Evolutionary conservation across 2,888 invertebrate genomes (phyloP), one percentile per base, ranked within the genome.

Genomic region (Xiphydria camelus): DNA sequence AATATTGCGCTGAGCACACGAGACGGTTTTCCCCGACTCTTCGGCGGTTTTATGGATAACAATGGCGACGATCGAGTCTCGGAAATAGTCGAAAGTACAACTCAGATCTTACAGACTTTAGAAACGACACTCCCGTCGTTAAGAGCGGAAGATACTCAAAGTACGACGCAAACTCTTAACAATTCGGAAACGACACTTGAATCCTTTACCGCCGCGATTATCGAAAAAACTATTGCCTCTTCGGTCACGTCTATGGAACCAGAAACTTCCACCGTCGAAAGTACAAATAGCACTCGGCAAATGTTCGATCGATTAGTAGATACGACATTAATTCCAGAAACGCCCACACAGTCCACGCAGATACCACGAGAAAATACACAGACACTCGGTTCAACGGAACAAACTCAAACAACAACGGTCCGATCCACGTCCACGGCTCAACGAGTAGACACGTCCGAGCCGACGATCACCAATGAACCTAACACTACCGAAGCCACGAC

Each of bases 401-500:
- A 37, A 18, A 51, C 20, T 31, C 18, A 10, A 22, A 12, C 18
- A n/a, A n/a, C n/a, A n/a, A n/a, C n/a, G n/a, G n/a, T n/a, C n/a
- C n/a, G n/a, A n/a, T n/a, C n/a, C n/a, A n/a, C n/a, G n/a, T n/a
- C n/a, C n/a, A n/a, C n/a, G n/a, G n/a, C n/a, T n/a, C n/a, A n/a
- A n/a, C n/a, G n/a, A n/a, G n/a, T n/a, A n/a, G n/a, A n/a, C n/a
- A n/a, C n/a, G n/a, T n/a, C n/a, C n/a, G n/a, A n/a, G n/a, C n/a
- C n/a, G n/a, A n/a, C n/a, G n/a, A n/a, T n/a, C n/a, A n/a, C n/a
- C n/a, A n/a, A n/a, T n/a, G n/a, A n/a, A n/a, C n/a, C n/a, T n/a
- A n/a, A n/a, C 12, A 38, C 38, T 38, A 18, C n/a, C 47, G 55
- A 40, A 38, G 34, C 46, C 46, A 53, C 37, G 40, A 52, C 51